Percentiles rank a stretch among this genome's conserved stretches.
These are phyloP conservation scores for Epirrhoe alternata DNA, from an alignment of 2,888 invertebrate species.

Conservation along the genomic window DNA sequence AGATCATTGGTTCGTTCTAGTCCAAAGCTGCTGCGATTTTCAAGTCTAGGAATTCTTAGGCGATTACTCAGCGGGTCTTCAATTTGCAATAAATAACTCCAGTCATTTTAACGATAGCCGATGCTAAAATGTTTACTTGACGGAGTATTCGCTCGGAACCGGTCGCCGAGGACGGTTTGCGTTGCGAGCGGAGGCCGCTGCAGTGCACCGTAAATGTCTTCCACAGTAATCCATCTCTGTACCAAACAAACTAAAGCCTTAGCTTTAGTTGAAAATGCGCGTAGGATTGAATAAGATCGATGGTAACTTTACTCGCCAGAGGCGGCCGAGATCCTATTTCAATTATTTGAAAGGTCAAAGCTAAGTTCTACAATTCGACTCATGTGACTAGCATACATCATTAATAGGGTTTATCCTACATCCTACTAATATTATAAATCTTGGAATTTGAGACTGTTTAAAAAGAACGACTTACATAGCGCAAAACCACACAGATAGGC, in stretches of 20 bases:
- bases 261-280: not conserved
- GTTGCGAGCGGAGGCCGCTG: constrained; percentile 41
- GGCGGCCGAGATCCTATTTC: not conserved
- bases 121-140: constrained; percentile 45
- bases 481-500: too few relatives aligned
- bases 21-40: constrained; percentile 12
- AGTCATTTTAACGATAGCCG: constrained; percentile 40
- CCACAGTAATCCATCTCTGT: constrained; percentile 29
- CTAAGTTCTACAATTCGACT: not conserved
- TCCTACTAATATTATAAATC: too few relatives aligned
- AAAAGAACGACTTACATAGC: too few relatives aligned
- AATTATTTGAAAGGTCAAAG: constrained; percentile 2
- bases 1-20: constrained; percentile 22
- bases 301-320: not conserved
- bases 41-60: constrained; percentile 13
- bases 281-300: not conserved
- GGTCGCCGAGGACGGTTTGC: constrained; percentile 39
- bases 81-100: constrained; percentile 36
- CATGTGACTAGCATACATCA: not conserved
- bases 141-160: constrained; percentile 42
- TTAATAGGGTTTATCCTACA: not conserved
- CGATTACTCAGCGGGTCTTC: constrained; percentile 33
- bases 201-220: constrained; percentile 13
- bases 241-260: constrained; percentile 32
- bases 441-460: too few relatives aligned